Evolutionary conservation across 2,113 vertebrate genomes (phyloP), one percentile per base, ranked within the genome.

Genomic region (Prionailurus viverrinus): DNA sequence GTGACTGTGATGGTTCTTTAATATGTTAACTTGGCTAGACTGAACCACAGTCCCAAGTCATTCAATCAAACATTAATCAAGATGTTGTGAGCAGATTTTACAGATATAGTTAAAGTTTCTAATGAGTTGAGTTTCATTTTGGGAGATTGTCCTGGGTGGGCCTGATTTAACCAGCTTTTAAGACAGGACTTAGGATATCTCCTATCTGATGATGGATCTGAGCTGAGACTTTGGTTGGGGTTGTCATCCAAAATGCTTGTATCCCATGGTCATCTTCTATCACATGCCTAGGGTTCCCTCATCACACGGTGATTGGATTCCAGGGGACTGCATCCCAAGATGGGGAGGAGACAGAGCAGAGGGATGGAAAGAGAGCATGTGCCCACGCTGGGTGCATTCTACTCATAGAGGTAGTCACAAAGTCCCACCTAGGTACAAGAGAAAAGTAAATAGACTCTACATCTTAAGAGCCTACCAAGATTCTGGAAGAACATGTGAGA

Each of bases 121-220:
- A 91, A 36, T 63, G 11, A 92, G 45, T 3, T 92, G 85, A 65
- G 18, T 74, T 96, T 81, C 76, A 86, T 51, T 92, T 92, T 21
- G 45, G 29, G 66, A 85, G 39, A 36, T 68, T 33, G 66, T 73
- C 33, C 41, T 31, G 1, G 63, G 19, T 58, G 12, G 51, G 55
- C 8, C 61, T 90, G 10, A 91, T 13, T 76, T 76, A 82, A 85
- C 51, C 9, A 84, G 29, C 31, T 27, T 31, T 78, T 73, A n/a
- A 71, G 48, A n/a, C 31, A 88, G 53, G 29, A 33, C 18, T 51
- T 48, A 58, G 33, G 25, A 16, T 3, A 7, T 71, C 18, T 33
- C 29, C 15, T 29, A 48, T 27, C 31, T 84, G 45, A 27, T 51
- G 33, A 29, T 55, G 23, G 27, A n/a, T 79, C 66, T 33, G 66